These are phyloP conservation scores for Rhyacophila evoluta DNA, from an alignment of 2,888 invertebrate species.

Conservation along the genomic window DNA sequence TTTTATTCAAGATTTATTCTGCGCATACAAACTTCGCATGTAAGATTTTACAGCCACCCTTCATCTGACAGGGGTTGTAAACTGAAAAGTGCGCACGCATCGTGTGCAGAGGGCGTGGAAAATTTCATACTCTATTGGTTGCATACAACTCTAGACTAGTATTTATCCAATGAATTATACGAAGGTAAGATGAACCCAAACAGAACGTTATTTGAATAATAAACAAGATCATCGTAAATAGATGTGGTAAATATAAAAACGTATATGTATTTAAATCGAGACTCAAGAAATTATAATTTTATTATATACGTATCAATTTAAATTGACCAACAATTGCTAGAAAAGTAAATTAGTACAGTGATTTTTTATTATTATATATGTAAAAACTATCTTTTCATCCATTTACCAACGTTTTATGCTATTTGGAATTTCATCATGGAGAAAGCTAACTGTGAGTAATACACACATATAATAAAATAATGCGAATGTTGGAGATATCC, in stretches of 20 bases:
- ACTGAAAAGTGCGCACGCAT: not conserved
- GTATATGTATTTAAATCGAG: no score
- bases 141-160: not conserved
- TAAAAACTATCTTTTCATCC: no score
- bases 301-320: no score
- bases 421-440: no score
- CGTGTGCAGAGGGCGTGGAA: constrained; percentile 22
- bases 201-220: not conserved
- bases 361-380: no score
- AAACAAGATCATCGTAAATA: not conserved
- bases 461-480: no score
- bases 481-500: no score
- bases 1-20: not conserved
- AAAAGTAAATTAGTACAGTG: no score
- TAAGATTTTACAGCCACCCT: not conserved
- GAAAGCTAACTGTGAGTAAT: no score
- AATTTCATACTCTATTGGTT: constrained; percentile 22
- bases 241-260: not conserved
- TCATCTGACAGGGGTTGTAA: constrained; percentile 2
- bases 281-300: no score
- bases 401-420: no score
- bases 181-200: not conserved
- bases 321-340: no score
- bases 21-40: not conserved
- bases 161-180: constrained; percentile 13